Evolutionary conservation across 2,113 vertebrate species (phyloP).

Genomic region (Neolamprologus longior): DNA sequence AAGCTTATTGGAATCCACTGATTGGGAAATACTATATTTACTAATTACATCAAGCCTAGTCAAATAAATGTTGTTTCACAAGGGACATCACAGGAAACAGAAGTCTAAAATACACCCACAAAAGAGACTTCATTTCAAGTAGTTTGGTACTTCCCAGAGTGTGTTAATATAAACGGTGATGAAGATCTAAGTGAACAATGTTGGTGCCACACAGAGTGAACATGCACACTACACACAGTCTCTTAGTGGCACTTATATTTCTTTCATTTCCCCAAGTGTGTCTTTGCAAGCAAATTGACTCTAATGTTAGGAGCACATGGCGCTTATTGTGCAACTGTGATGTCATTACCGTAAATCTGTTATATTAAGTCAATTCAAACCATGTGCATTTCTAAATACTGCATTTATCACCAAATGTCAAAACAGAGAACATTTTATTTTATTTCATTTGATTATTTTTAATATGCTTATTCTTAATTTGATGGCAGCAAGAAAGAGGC

Average conservation of each 20-base stretch:
- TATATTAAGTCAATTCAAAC: not conserved
- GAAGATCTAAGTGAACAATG: not conserved
- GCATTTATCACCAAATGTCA: not conserved
- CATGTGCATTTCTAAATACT: not conserved
- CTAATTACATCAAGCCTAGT: not conserved
- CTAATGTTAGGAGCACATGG: not conserved
- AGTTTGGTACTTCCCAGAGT: not conserved
- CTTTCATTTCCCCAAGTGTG: not conserved
- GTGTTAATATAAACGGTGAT: not conserved
- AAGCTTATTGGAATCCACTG: conserved; percentile 4
- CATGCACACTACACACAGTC: not conserved
- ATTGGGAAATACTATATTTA: not conserved
- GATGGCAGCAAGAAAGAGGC: not conserved
- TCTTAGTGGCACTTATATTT: not conserved
- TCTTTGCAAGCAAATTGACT: not conserved
- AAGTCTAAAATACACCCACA: not conserved
- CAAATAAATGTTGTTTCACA: not conserved
- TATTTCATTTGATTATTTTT: not conserved
- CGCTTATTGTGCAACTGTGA: not conserved
- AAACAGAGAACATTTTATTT: not conserved
- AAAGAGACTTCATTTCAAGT: not conserved
- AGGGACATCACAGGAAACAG: not conserved
- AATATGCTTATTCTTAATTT: not conserved
- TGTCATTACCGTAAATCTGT: not conserved
- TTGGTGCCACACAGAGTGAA: not conserved